phyloP scores from a whole-genome alignment of 2,888 invertebrate genomes.

The Synanthedon myopaeformis region DNA sequence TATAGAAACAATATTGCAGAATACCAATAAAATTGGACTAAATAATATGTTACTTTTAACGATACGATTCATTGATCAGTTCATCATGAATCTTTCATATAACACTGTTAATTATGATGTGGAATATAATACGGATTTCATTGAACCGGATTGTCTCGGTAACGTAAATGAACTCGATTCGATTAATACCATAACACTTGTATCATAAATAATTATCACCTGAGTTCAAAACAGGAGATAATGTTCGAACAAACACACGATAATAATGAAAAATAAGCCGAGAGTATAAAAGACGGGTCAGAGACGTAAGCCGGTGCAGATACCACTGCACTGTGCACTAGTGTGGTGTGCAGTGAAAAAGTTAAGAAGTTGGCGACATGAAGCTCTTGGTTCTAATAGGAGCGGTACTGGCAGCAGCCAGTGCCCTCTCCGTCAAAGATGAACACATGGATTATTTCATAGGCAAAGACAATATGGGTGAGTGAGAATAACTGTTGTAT shows the following conservation, averaged over 20 bases:
- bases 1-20: no score
- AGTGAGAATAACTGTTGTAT: conserved; percentile 24
- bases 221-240: not conserved
- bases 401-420: conserved; percentile 31
- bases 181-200: no score
- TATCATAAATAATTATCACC: not conserved
- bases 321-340: not conserved
- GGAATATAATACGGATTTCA: no score
- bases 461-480: conserved; percentile 46
- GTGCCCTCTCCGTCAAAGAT: conserved; percentile 43
- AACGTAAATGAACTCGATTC: no score
- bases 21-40: no score
- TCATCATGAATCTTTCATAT: no score
- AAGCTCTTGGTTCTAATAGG: conserved; percentile 32
- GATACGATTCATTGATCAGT: no score
- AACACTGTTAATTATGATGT: no score
- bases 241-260: not conserved
- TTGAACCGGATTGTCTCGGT: no score
- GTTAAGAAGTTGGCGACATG: conserved; percentile 16
- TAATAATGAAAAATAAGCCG: not conserved
- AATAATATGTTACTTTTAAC: no score
- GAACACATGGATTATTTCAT: conserved; percentile 25
- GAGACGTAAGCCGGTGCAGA: not conserved
- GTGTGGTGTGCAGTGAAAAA: not conserved
- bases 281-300: not conserved